phyloP scores from a whole-genome alignment of 2,888 invertebrate genomes.

The Agrotis clavis region DNA sequence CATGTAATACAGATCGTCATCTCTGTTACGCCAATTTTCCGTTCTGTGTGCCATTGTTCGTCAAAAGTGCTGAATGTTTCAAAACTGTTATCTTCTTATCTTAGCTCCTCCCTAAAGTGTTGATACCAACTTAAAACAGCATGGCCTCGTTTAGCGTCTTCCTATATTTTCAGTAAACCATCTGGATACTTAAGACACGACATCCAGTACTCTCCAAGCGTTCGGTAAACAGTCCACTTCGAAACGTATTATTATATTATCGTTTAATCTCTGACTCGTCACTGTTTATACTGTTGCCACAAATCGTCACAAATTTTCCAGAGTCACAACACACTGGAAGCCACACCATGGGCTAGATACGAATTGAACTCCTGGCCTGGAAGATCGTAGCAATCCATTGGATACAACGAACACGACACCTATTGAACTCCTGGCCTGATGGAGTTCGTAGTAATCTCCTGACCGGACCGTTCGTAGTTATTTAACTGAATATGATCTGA shows the following conservation, averaged over 20 bases:
- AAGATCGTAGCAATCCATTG: too few species aligned
- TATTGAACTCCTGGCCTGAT: background rate
- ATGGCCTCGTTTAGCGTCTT: background rate
- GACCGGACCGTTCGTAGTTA: background rate
- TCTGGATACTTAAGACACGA: too few species aligned
- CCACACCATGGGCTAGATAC: too few species aligned
- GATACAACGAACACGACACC: background rate
- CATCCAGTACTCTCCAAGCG: too few species aligned
- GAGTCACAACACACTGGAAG: background rate
- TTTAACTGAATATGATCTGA: background rate
- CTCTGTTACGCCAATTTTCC: conserved; percentile 8
- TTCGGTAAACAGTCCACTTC: too few species aligned
- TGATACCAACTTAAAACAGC: too few species aligned
- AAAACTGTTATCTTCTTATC: background rate
- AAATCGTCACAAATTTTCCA: background rate
- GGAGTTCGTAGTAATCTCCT: too few species aligned
- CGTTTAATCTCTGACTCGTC: too few species aligned
- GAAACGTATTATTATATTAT: too few species aligned
- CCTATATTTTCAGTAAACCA: too few species aligned
- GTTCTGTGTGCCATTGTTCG: conserved; percentile 13
- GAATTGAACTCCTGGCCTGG: background rate
- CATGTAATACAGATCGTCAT: background rate
- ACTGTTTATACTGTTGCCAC: too few species aligned
- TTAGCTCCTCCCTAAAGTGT: too few species aligned
- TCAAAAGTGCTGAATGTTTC: background rate